Percentiles rank a stretch among this genome's conserved stretches.
Evolutionary conservation across 2,113 vertebrate genomes (phyloP).

Genomic region (Pycnonotus jocosus): DNA sequence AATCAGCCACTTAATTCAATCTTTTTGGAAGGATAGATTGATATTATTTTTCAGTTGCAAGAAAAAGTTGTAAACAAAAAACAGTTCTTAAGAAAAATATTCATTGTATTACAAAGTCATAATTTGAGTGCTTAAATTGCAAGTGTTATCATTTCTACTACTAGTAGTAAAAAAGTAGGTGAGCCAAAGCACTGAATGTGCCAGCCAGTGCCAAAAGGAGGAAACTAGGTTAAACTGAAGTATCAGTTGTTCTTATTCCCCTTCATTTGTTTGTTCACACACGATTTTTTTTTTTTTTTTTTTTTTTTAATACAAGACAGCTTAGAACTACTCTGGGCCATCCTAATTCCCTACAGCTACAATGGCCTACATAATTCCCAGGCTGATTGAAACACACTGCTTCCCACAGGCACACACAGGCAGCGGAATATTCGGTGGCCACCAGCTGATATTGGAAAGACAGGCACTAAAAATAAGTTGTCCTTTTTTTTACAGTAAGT

Average conservation of each 20-base stretch:
- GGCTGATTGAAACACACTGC: neutral
- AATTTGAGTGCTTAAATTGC: neutral
- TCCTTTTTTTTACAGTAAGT: neutral
- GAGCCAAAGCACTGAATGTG: neutral
- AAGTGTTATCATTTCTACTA: neutral
- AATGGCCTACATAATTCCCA: neutral
- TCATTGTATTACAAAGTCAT: neutral
- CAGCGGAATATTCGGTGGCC: neutral
- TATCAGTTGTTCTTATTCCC: neutral
- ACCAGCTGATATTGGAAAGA: neutral
- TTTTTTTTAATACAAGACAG: neutral
- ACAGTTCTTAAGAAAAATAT: neutral
- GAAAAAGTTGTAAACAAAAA: neutral
- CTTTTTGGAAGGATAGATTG: neutral
- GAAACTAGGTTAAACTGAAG: neutral
- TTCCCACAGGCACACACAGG: neutral
- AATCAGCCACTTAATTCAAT: neutral
- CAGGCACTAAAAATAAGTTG: slow-evolving; percentile 3
- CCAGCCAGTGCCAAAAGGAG: neutral
- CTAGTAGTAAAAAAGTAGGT: neutral
- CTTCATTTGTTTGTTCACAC: neutral
- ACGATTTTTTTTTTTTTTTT: neutral
- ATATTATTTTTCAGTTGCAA: neutral
- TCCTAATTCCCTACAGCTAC: neutral
- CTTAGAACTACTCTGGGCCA: neutral